These are phyloP conservation scores for Etheostoma nigrum DNA, from an alignment of 2,797 vertebrate species.

Conservation along the genomic window DNA sequence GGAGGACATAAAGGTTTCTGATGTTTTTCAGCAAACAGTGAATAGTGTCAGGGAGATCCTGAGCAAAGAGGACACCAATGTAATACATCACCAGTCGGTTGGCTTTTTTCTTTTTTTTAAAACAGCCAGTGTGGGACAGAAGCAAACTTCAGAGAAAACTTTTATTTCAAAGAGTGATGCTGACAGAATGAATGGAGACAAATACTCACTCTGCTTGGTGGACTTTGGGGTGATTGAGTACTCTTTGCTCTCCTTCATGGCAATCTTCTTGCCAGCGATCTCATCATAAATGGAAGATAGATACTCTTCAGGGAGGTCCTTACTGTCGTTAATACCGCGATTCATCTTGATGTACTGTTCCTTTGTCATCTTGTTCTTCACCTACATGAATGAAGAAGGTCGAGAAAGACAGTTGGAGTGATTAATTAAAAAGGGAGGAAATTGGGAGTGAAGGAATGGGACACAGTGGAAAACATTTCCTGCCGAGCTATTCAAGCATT, in stretches of 20 bases:
- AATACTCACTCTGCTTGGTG: slow-evolving; percentile 91
- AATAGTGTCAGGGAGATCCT: not conserved
- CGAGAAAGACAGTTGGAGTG: not conserved
- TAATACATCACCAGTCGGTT: not conserved
- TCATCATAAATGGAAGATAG: slow-evolving; percentile 95
- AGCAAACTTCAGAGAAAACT: not conserved
- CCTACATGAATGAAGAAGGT: slow-evolving; percentile 75
- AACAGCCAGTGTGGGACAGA: not conserved
- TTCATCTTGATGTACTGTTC: slow-evolving; percentile 99
- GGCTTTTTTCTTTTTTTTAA: too few species aligned
- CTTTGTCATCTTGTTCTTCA: slow-evolving; percentile 99
- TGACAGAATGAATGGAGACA: not conserved
- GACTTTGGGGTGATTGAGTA: slow-evolving; percentile 92
- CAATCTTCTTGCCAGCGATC: slow-evolving; percentile 97
- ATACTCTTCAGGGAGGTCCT: slow-evolving; percentile 96
- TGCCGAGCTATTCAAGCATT: not conserved
- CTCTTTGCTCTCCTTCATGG: slow-evolving; percentile 97
- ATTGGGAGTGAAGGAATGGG: not conserved
- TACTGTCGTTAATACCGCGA: slow-evolving; percentile 96
- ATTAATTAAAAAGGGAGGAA: not conserved
- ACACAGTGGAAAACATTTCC: not conserved
- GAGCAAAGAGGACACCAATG: not conserved
- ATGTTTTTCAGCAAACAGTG: not conserved
- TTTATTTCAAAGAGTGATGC: not conserved
- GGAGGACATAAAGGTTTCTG: not conserved